Percentiles rank a stretch among this genome's conserved stretches.
phyloP scores from a whole-genome alignment of 2,113 vertebrate genomes.

The Guaruba guarouba region DNA sequence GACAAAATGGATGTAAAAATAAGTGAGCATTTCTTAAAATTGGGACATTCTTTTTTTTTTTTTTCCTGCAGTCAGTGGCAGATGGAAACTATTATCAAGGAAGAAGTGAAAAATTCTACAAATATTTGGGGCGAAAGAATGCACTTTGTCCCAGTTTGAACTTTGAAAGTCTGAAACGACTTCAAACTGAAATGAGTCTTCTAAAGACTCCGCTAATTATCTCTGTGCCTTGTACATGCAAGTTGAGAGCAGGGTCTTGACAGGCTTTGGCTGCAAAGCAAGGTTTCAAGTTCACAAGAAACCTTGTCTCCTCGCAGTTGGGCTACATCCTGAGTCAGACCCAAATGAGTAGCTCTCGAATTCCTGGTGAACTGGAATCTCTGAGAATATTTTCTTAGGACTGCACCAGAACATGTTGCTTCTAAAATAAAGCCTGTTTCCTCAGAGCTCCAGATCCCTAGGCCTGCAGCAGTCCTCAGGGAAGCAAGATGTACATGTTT shows the following conservation, averaged over 20 bases:
- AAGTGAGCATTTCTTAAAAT: background rate
- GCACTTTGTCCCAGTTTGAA: background rate
- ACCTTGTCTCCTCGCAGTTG: background rate
- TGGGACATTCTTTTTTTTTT: background rate
- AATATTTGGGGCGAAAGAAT: background rate
- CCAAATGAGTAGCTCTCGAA: background rate
- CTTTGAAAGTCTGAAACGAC: background rate
- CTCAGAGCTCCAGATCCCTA: background rate
- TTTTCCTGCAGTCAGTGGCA: background rate
- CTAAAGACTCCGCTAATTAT: background rate
- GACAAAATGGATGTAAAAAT: background rate
- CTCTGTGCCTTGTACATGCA: background rate
- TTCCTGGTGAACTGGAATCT: background rate
- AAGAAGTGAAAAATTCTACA: background rate
- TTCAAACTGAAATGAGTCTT: background rate
- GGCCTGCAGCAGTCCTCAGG: background rate
- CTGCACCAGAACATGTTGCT: background rate
- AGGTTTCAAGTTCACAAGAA: background rate
- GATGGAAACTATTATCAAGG: background rate
- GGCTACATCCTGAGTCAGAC: background rate
- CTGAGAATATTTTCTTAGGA: background rate
- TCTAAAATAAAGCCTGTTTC: slow-evolving; percentile 7
- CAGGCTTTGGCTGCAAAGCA: background rate
- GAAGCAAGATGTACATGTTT: background rate
- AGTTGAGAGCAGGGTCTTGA: background rate